Evolutionary conservation across 1,140 invertebrate species (phyloP), one percentile per base, ranked within the genome.

Genomic region (Halesus radiatus): DNA sequence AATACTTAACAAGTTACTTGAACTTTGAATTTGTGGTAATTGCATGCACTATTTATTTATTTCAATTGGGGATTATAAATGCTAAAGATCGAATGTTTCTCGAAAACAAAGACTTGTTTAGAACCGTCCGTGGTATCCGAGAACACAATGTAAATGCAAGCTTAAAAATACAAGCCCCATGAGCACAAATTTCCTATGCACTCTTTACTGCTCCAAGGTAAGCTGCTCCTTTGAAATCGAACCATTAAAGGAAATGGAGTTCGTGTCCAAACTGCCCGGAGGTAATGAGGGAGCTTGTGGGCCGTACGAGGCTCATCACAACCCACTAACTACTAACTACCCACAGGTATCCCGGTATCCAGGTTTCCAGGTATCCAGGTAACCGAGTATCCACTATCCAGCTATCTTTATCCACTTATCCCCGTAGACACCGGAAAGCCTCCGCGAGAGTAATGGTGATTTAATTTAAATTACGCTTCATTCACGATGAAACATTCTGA

Each of bases 221-320:
- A 66, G 62, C 62, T 66, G 29, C 37, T 68, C 37, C 64, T 18
- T n/a, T 15, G 32, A 37, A 37, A 68, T 68, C 64, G 64, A 68
- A 68, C 64, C 29, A 68, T 68, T 18, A 68, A 68, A 37, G 64
- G 32, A 68, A 68, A 68, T 68, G 7, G 64, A 37, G 29, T 32
- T 68, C 64, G 64, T 68, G 29, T 68, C 64, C 29, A 68, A 32
- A 32, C 29, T 7, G 64, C 64, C 29, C 29, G 3, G 64, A 68
- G n/a, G 29, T 37, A 32, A 45, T 16, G 29, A 32, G 64, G 13
- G 18, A 68, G 29, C 23, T 37, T 18, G 64, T 50, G 29, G 64
- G 37, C 32, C 13, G n/a, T 37, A 20, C 32, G 29, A 20, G 29
- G 64, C 64, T 68, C 64, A 68, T 37, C 64, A 68, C 37, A 68